Conservation (phyloP, 1,140 invertebrate genomes). For the Lordiphosa mommai region DNA sequence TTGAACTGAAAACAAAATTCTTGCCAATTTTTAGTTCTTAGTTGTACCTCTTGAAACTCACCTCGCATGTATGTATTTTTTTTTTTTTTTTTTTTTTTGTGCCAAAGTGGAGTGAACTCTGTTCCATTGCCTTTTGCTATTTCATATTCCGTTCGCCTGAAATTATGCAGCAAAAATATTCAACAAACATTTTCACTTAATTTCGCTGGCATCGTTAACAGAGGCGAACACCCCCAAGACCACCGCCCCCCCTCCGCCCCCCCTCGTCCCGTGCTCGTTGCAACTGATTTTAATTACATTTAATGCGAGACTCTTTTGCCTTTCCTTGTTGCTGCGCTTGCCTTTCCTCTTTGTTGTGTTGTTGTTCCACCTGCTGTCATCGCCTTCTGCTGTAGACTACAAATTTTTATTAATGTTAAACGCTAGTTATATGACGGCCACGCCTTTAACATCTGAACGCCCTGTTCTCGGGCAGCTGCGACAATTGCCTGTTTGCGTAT, state of each 20-base stretch:
- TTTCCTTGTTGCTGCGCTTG: neutral
- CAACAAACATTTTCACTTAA: constrained; percentile 55
- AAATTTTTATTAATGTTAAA: constrained; percentile 59
- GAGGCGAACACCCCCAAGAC: constrained; percentile 2
- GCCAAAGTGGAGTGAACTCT: neutral
- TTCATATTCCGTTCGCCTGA: constrained; percentile 15
- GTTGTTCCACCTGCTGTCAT: constrained; percentile 22
- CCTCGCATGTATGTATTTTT: constrained; percentile 2
- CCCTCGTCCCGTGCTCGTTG: constrained; percentile 4
- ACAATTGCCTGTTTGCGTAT: constrained; percentile 31
- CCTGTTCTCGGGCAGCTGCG: neutral
- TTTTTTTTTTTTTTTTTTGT: constrained; percentile 19
- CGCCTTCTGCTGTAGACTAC: constrained; percentile 18
- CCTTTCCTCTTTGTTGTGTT: neutral
- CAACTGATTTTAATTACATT: constrained; percentile 58
- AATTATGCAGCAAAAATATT: constrained; percentile 50
- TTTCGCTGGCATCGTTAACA: constrained; percentile 39
- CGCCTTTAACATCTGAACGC: neutral
- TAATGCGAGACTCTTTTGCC: constrained; percentile 33
- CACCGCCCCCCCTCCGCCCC: neutral
- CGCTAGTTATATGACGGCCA: constrained; percentile 39
- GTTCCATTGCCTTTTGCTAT: constrained; percentile 12
- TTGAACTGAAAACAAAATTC: too few species aligned
- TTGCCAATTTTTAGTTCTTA: too few species aligned
- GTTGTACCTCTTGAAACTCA: too few species aligned